These are phyloP conservation scores for Myripristis jacobus DNA, from an alignment of 2,797 vertebrate genomes.

Conservation along the genomic window DNA sequence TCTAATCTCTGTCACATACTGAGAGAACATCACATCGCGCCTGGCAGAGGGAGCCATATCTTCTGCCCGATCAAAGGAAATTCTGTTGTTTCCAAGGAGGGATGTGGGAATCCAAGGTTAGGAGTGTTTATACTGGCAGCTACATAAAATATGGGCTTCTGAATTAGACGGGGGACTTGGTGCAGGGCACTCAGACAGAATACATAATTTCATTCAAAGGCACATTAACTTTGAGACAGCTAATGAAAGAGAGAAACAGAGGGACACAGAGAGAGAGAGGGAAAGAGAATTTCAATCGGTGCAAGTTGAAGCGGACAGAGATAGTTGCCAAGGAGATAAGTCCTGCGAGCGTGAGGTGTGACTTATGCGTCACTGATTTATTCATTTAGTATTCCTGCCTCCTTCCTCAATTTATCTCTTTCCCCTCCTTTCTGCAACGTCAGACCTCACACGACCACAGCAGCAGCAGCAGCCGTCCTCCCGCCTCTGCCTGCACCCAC, in stretches of 20 bases:
- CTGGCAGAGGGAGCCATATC: conserved; percentile 24
- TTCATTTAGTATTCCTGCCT: conserved; percentile 55
- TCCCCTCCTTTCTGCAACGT: conserved; percentile 36
- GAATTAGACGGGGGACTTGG: conserved; percentile 22
- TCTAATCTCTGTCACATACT: background rate
- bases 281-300: conserved; percentile 54
- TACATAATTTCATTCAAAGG: conserved; percentile 61
- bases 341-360: conserved; percentile 70
- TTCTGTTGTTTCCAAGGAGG: conserved; percentile 16
- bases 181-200: conserved; percentile 44
- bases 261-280: conserved; percentile 44
- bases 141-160: conserved; percentile 40
- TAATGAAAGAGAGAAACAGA: conserved; percentile 58
- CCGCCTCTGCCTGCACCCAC: conserved; percentile 11
- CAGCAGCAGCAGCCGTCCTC: conserved; percentile 8
- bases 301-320: conserved; percentile 44
- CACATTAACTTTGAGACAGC: conserved; percentile 73
- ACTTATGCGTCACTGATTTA: conserved; percentile 61
- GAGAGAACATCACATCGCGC: background rate
- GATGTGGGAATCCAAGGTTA: conserved; percentile 60
- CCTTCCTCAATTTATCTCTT: conserved; percentile 11
- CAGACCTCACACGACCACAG: conserved; percentile 28
- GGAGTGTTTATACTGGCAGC: conserved; percentile 46
- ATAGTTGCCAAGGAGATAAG: conserved; percentile 80
- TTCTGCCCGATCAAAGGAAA: conserved; percentile 34